Evolutionary conservation across 2,113 vertebrate genomes (phyloP).

Genomic region (Orcinus orca): DNA sequence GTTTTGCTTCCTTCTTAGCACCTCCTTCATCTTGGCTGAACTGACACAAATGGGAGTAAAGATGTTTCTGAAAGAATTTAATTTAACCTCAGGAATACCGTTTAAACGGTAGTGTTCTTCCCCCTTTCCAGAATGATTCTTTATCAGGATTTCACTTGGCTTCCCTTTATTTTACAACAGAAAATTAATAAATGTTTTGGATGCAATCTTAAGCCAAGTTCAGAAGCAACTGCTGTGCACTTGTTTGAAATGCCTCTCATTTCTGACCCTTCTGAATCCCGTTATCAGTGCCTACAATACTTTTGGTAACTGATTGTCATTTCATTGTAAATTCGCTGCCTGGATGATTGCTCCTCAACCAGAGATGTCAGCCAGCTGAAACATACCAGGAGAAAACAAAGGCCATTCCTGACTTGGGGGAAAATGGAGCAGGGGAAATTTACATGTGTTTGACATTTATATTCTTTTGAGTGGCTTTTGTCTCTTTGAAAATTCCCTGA

Average conservation of each 20-base stretch:
- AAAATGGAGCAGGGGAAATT: slow-evolving; percentile 21
- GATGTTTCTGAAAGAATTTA: slow-evolving; percentile 67
- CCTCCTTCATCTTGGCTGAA: background rate
- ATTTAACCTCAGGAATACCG: slow-evolving; percentile 58
- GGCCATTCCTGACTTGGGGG: slow-evolving; percentile 12
- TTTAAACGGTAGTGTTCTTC: slow-evolving; percentile 23
- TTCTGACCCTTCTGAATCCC: slow-evolving; percentile 49
- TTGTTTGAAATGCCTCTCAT: slow-evolving; percentile 19
- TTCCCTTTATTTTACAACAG: slow-evolving; percentile 49
- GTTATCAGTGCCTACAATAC: slow-evolving; percentile 69
- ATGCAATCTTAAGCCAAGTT: slow-evolving; percentile 54
- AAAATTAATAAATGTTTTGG: slow-evolving; percentile 54
- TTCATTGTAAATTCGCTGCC: slow-evolving; percentile 34
- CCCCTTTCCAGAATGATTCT: slow-evolving; percentile 23
- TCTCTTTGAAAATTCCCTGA: slow-evolving; percentile 55
- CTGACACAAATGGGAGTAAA: background rate
- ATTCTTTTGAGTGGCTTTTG: slow-evolving; percentile 55
- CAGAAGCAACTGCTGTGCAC: background rate
- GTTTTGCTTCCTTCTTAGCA: slow-evolving; percentile 55
- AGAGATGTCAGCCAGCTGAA: slow-evolving; percentile 28
- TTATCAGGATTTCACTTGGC: slow-evolving; percentile 51
- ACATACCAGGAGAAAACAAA: slow-evolving; percentile 9
- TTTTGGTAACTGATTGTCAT: slow-evolving; percentile 59
- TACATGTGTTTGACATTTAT: slow-evolving; percentile 51
- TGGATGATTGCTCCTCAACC: slow-evolving; percentile 24